phyloP scores from a whole-genome alignment of 2,888 invertebrate genomes.

The Koerneria pararmatus region DNA sequence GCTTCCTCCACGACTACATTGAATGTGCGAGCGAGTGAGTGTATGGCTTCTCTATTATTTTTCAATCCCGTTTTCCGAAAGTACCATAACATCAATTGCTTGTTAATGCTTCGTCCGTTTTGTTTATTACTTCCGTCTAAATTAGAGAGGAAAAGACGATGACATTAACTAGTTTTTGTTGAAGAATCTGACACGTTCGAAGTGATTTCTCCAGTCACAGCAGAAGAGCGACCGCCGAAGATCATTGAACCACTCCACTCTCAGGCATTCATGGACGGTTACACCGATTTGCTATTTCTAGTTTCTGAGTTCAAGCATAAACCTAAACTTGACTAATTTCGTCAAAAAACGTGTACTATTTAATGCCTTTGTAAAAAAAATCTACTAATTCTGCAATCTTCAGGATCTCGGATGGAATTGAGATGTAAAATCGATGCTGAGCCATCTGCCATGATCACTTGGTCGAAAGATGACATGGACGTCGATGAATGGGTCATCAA shows the following conservation, averaged over 20 bases:
- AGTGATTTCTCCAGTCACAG: slow-evolving; percentile 41
- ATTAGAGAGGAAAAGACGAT: background rate
- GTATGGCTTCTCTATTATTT: too few species aligned
- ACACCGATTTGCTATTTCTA: background rate
- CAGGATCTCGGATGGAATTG: slow-evolving; percentile 42
- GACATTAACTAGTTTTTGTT: too few species aligned
- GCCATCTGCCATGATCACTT: slow-evolving; percentile 42
- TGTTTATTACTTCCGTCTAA: too few species aligned
- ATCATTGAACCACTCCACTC: slow-evolving; percentile 44
- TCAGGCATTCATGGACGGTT: slow-evolving; percentile 37
- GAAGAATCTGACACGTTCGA: slow-evolving; percentile 30
- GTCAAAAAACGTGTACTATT: background rate
- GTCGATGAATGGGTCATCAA: slow-evolving; percentile 43
- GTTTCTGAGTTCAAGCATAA: background rate
- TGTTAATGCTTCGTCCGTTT: too few species aligned
- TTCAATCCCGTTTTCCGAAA: too few species aligned
- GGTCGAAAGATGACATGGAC: slow-evolving; percentile 46
- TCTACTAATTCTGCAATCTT: background rate
- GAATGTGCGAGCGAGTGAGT: slow-evolving; percentile 34
- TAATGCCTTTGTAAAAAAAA: background rate
- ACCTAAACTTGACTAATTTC: background rate
- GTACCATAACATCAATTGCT: too few species aligned
- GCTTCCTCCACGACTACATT: slow-evolving; percentile 36
- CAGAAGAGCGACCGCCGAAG: slow-evolving; percentile 44
- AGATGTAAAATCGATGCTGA: slow-evolving; percentile 41